Evolutionary conservation across 64 coral and sea anemone species (phyloP), one percentile per base, ranked within the genome.

Genomic region (Pocillopora verrucosa): DNA sequence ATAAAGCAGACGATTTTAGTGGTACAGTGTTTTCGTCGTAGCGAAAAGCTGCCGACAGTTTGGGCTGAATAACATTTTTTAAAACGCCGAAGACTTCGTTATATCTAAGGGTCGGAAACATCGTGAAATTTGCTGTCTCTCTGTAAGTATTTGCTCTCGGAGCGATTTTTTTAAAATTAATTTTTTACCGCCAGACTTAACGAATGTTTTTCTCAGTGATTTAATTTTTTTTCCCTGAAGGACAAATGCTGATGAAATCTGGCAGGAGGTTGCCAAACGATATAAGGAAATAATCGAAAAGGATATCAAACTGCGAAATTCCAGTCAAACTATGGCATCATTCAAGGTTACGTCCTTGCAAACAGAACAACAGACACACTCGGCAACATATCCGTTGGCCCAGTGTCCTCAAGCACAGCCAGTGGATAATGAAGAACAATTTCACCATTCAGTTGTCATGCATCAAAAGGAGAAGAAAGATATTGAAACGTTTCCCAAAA

Each of bases 251-350:
- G 75, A 77, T 20, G 37, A 36, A 22, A 15, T 77, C 5, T 77
- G 75, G 75, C 13, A 38, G 56, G 75, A 77, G 17, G 75, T 77
- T 41, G 75, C 75, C 17, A 17, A 77, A 56, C 45, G 75, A 58
- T 77, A 51, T 77, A 36, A 58, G 75, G 37, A 77, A 77, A 77
- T 77, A 77, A 56, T 77, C 14, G 75, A 77, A 19, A 77, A 77
- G 36, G 75, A 77, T 41, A 45, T 77, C 38, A 77, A 56, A 19
- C 37, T 77, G 45, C 75, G 36, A 56, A 20, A 56, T 20, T 41
- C 41, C 7, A 77, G 37, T 56, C 75, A 56, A 16, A 16, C 75
- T 1, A 35, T 56, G 13, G 34, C 56, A 10, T 56, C 17, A 56
- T 17, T 56, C 75, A 70, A 17, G 10, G 24, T 30, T 30, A 30